Percentiles rank a stretch among this genome's conserved stretches.
Conservation (phyloP, 64 coral and sea anemone genomes). For the Montipora foliosa region DNA sequence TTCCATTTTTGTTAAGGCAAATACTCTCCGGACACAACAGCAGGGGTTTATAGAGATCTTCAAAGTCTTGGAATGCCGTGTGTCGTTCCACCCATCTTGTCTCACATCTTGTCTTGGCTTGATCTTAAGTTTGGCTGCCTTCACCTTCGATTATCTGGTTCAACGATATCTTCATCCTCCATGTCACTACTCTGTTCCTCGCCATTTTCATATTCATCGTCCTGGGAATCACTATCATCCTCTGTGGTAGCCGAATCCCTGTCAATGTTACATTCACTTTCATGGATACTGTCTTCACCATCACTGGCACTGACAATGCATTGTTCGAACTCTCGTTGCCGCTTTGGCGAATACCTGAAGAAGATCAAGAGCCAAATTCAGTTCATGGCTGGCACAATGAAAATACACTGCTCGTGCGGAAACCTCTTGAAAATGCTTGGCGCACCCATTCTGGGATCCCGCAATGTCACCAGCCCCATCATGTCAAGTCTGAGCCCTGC, state of each 20-base stretch:
- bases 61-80: slow-evolving; percentile 60
- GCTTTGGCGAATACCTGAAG: slow-evolving; percentile 71
- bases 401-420: too few relatives aligned
- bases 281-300: too few relatives aligned
- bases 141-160: slow-evolving; percentile 40
- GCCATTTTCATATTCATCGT: slow-evolving; percentile 49
- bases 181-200: slow-evolving; percentile 32
- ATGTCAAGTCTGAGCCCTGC: too few relatives aligned
- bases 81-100: slow-evolving; percentile 49
- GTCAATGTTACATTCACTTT: too few relatives aligned
- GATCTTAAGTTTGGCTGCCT: slow-evolving; percentile 64
- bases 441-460: too few relatives aligned
- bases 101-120: slow-evolving; percentile 46
- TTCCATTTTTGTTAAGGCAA: slow-evolving; percentile 50
- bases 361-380: slow-evolving; percentile 1
- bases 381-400: too few relatives aligned
- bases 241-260: too few relatives aligned
- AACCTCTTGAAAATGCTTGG: too few relatives aligned
- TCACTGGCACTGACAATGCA: too few relatives aligned
- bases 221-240: slow-evolving; percentile 27
- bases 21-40: slow-evolving; percentile 62
- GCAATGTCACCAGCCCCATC: too few relatives aligned
- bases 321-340: slow-evolving; percentile 1
- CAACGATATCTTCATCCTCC: slow-evolving; percentile 25
- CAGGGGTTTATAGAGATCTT: slow-evolving; percentile 70